Percentiles rank a stretch among this genome's conserved stretches.
Evolutionary conservation across 2,113 vertebrate species (phyloP).

Genomic region (Suricata suricatta): DNA sequence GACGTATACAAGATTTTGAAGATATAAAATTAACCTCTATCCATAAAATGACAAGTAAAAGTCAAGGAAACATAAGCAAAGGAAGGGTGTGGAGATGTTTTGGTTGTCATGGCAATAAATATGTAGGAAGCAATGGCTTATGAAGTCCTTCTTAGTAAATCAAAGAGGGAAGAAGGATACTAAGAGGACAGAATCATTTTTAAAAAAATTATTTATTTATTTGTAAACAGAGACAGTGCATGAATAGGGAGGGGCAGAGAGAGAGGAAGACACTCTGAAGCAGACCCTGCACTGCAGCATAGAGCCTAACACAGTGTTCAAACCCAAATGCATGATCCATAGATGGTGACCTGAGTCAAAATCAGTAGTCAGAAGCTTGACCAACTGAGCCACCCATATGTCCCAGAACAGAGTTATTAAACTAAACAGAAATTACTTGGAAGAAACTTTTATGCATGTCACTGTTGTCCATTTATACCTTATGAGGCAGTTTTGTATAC

Average conservation of each 20-base stretch:
- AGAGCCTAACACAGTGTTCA: too few relatives aligned
- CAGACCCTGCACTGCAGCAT: too few relatives aligned
- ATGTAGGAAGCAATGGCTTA: background rate
- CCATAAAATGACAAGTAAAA: background rate
- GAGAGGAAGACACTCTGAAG: too few relatives aligned
- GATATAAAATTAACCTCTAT: background rate
- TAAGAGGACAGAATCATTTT: background rate
- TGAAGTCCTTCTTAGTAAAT: background rate
- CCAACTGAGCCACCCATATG: too few relatives aligned
- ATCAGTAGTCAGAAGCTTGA: too few relatives aligned
- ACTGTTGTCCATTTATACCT: background rate
- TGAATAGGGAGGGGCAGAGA: too few relatives aligned
- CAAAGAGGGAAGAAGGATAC: background rate
- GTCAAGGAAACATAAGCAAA: background rate
- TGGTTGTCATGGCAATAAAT: background rate
- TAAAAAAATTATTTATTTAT: too few relatives aligned
- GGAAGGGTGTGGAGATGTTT: background rate
- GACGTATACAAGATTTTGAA: background rate
- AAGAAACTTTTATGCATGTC: background rate
- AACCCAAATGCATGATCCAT: too few relatives aligned
- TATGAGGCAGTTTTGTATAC: background rate
- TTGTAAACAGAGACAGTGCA: too few relatives aligned
- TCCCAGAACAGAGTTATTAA: background rate
- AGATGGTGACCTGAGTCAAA: too few relatives aligned
- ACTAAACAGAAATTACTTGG: background rate